These are phyloP conservation scores for Alces alces DNA, from an alignment of 2,113 vertebrate genomes.

Conservation along the genomic window DNA sequence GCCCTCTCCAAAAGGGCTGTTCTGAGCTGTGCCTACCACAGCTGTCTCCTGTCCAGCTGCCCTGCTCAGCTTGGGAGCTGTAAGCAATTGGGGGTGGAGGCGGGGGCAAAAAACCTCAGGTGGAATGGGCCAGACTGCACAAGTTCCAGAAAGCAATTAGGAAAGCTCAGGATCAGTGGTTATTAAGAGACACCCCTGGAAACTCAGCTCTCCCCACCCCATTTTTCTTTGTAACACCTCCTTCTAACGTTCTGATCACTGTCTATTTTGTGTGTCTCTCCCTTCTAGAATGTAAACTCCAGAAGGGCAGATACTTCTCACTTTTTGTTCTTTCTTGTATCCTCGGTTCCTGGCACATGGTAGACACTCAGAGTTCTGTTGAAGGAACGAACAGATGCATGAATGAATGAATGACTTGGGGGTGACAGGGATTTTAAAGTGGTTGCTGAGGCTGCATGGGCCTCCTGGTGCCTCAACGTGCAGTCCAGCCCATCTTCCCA, in stretches of 20 bases:
- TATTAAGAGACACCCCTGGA: background rate
- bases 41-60: fast-evolving
- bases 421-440: background rate
- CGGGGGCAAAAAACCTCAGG: background rate
- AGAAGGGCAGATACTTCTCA: background rate
- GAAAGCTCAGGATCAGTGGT: background rate
- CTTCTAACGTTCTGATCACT: background rate
- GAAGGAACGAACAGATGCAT: background rate
- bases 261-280: background rate
- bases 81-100: background rate
- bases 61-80: background rate
- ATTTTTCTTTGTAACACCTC: background rate
- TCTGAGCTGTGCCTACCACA: too few species aligned
- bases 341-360: fast-evolving
- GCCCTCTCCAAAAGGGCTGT: background rate
- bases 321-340: background rate
- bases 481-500: background rate
- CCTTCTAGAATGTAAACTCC: background rate
- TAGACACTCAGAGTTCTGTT: background rate
- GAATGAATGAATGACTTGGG: background rate
- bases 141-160: background rate
- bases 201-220: background rate
- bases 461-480: background rate
- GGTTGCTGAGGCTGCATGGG: background rate
- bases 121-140: background rate